These are phyloP conservation scores for Meloidogyne floridensis DNA, from an alignment of 1,140 invertebrate species.

Conservation along the genomic window DNA sequence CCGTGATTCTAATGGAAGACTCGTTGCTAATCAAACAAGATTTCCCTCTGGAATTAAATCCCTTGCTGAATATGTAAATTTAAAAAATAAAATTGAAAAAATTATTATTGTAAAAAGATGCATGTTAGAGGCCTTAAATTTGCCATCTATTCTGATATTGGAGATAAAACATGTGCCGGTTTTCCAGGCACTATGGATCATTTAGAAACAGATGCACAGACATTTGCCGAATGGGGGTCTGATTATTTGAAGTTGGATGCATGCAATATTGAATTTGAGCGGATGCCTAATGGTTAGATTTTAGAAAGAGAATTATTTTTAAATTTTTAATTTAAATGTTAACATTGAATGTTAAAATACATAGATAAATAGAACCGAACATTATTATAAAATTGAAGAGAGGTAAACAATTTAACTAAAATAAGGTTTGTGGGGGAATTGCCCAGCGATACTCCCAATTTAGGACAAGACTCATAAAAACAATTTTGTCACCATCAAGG, in stretches of 20 bases:
- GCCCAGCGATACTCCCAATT: too few species aligned
- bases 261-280: conserved; percentile 80
- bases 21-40: conserved; percentile 37
- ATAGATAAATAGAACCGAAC: too few species aligned
- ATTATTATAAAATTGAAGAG: too few species aligned
- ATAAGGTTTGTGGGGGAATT: too few species aligned
- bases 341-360: neutral
- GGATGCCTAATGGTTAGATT: conserved; percentile 78
- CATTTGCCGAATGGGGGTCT: conserved; percentile 90
- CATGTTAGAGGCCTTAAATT: conserved; percentile 90
- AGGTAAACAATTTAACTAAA: too few species aligned
- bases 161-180: conserved; percentile 85
- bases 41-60: conserved; percentile 42
- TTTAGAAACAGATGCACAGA: conserved; percentile 81
- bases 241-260: conserved; percentile 95
- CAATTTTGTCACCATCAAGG: too few species aligned
- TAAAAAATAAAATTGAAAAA: neutral
- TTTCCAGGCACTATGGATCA: conserved; percentile 88
- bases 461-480: too few species aligned
- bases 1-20: conserved; percentile 32
- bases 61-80: conserved; percentile 50
- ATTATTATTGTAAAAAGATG: conserved; percentile 72
- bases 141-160: conserved; percentile 95
- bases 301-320: conserved; percentile 7
- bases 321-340: too few species aligned